phyloP scores from a whole-genome alignment of 1,140 invertebrate genomes.

The Spodoptera frugiperda region DNA sequence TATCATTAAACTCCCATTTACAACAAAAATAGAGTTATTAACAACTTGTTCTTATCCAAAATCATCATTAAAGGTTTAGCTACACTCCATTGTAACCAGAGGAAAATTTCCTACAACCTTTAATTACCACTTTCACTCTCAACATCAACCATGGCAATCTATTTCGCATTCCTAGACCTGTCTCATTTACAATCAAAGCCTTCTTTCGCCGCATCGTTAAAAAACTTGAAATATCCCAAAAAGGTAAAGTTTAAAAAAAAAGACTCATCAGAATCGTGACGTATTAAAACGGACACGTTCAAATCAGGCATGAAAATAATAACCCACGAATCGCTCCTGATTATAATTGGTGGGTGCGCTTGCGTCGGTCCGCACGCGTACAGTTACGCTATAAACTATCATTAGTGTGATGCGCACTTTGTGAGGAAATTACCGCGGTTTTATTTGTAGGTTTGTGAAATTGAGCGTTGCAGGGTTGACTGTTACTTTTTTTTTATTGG shows the following conservation, averaged over 20 bases:
- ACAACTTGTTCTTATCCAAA: no score
- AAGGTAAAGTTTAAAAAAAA: constrained; percentile 9
- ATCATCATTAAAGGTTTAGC: no score
- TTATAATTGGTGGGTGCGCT: constrained; percentile 69
- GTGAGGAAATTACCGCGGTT: constrained; percentile 54
- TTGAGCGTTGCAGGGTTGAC: constrained; percentile 43
- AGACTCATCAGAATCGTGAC: constrained; percentile 30
- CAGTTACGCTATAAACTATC: constrained; percentile 59
- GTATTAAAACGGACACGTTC: constrained; percentile 45
- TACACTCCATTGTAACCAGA: neutral
- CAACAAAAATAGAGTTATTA: no score
- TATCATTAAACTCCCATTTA: no score
- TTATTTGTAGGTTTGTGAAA: constrained; percentile 59
- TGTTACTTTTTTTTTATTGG: neutral
- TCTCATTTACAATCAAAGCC: constrained; percentile 2
- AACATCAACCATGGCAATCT: neutral
- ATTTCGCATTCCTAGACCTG: neutral
- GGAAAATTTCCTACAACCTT: neutral
- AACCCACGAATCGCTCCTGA: constrained; percentile 59
- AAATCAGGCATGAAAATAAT: constrained; percentile 64
- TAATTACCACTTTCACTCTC: neutral
- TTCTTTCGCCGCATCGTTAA: constrained; percentile 4
- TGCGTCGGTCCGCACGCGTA: constrained; percentile 53
- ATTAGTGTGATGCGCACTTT: constrained; percentile 55
- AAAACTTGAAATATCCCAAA: neutral